Evolutionary conservation across 2,113 vertebrate species (phyloP).

Genomic region (Amazona guildingii): DNA sequence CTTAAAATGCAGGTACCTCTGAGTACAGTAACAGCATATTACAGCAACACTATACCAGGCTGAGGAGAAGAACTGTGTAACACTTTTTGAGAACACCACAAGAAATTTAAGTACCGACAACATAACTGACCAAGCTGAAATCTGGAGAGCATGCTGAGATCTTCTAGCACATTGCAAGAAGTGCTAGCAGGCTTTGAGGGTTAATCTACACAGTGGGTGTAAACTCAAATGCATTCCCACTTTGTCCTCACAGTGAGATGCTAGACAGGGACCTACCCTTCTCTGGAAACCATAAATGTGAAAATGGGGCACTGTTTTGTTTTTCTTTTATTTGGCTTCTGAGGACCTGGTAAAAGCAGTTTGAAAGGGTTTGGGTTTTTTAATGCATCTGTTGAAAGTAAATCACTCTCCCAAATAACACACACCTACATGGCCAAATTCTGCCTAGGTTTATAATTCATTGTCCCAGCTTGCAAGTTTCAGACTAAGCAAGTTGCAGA

Average conservation of each 20-base stretch:
- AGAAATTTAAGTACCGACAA: background rate
- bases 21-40: background rate
- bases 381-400: background rate
- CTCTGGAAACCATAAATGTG: background rate
- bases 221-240: background rate
- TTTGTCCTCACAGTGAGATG: background rate
- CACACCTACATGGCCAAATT: background rate
- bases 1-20: background rate
- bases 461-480: background rate
- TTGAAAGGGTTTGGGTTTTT: background rate
- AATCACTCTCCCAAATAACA: background rate
- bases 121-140: background rate
- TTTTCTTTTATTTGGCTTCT: background rate
- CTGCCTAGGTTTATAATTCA: background rate
- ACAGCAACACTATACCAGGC: background rate
- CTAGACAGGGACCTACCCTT: background rate
- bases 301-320: background rate
- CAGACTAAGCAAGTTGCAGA: background rate
- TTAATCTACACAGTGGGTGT: background rate
- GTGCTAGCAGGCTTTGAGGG: background rate
- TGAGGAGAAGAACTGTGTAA: background rate
- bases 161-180: background rate
- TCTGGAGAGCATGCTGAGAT: background rate
- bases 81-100: background rate
- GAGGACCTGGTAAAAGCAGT: background rate